These are phyloP conservation scores for Datnioides undecimradiatus DNA, from an alignment of 2,113 vertebrate genomes.

Conservation along the genomic window DNA sequence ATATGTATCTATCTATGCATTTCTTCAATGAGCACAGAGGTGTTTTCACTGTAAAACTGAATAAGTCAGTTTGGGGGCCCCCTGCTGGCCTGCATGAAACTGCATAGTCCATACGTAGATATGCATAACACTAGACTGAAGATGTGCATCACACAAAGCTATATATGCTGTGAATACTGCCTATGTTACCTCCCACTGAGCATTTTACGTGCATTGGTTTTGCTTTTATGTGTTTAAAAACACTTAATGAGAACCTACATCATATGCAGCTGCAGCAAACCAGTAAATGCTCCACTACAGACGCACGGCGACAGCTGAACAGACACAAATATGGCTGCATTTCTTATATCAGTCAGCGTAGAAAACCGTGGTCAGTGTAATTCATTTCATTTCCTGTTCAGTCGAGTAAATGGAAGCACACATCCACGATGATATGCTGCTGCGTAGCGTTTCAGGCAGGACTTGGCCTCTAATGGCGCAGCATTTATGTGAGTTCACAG, in stretches of 20 bases:
- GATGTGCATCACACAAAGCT: not conserved
- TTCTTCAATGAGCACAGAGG: too few relatives aligned
- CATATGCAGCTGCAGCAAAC: not conserved
- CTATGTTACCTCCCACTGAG: not conserved
- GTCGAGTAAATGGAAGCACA: not conserved
- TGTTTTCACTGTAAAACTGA: too few relatives aligned
- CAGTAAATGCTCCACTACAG: not conserved
- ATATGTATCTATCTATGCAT: too few relatives aligned
- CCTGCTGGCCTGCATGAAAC: too few relatives aligned
- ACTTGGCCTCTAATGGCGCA: not conserved
- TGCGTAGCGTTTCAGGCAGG: not conserved
- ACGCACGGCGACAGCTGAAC: too few relatives aligned
- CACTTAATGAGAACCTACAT: not conserved
- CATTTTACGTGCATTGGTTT: not conserved
- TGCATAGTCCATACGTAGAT: too few relatives aligned
- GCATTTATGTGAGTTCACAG: not conserved
- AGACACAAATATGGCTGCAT: not conserved
- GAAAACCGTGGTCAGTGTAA: not conserved
- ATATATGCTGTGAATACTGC: not conserved
- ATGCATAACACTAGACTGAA: not conserved
- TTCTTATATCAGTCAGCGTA: not conserved
- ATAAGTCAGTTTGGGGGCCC: too few relatives aligned
- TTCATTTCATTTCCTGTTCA: not conserved
- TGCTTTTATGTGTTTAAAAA: not conserved
- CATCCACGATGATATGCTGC: not conserved